Percentiles rank a stretch among this genome's conserved stretches.
Conservation (phyloP, 2,113 vertebrate genomes). For the Uropsilus gracilis region DNA sequence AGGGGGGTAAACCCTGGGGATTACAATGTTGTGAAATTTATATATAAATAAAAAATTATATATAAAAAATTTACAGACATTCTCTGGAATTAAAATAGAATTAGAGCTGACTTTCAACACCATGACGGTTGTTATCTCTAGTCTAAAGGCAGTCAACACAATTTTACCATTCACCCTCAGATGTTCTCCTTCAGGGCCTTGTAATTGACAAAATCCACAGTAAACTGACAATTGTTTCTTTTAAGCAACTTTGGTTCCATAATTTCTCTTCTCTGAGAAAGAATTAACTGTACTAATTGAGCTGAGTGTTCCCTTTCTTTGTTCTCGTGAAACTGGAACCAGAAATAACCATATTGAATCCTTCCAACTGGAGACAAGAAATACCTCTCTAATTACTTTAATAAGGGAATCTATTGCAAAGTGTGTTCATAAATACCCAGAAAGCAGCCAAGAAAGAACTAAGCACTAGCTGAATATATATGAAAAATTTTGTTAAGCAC, state of each 20-base stretch:
- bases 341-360: neutral
- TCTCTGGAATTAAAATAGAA: neutral
- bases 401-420: slow-evolving; percentile 5
- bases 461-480: neutral
- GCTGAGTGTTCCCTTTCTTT: neutral
- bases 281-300: neutral
- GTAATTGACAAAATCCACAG: neutral
- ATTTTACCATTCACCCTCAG: neutral
- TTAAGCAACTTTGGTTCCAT: neutral
- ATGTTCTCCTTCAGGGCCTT: neutral
- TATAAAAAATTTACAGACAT: neutral
- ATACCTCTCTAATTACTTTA: neutral
- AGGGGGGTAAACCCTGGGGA: too few species aligned
- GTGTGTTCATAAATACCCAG: neutral
- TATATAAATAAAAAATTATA: too few species aligned
- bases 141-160: neutral
- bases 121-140: neutral
- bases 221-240: neutral
- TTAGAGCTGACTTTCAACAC: neutral
- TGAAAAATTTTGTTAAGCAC: neutral
- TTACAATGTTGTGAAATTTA: too few species aligned
- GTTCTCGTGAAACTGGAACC: neutral
- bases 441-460: neutral
- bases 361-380: neutral
- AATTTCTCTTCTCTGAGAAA: neutral